Evolutionary conservation across 2,797 vertebrate species (phyloP), one percentile per base, ranked within the genome.

Genomic region (Alfaro cultratus): DNA sequence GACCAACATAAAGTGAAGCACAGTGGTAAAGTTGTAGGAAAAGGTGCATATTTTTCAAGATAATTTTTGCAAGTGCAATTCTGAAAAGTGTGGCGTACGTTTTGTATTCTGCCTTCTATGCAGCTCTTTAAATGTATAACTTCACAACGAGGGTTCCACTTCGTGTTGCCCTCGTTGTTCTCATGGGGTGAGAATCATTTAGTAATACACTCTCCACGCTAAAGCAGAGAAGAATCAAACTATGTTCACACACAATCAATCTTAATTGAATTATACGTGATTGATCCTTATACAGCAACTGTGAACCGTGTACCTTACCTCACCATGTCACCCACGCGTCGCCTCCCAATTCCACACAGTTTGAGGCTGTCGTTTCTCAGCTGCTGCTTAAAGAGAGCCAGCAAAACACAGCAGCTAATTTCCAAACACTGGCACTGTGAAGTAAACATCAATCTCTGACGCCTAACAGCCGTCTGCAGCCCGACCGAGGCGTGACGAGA

Each of bases 371-470:
- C 1, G 46, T 29, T 79, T 62, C 68, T 60, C 51, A 64, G 31
- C 70, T 47, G 74, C 9, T 43, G 26, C 6, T 64, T 46, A 72
- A 83, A 81, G 15, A 75, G 43, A 34, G 31, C 73, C 60, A 70
- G 26, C 76, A 81, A 74, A 89, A 80, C 84, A 71, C 0, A 36
- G 12, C 73, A 72, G 12, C 16, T 62, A 1, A 57, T 31, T 45
- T 41, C 68, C 67, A n/a, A 83, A 91, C 41, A 55, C n/a, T 45
- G 3, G 15, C 34, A 78, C 23, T 15, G 76, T 15, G 76, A 82
- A 73, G 68, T 76, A 82, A 82, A 39, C 82, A 88, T 88, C 64
- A 83, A 85, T 90, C 83, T 78, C 43, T 29, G 43, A 76, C 76
- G 57, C 34, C 36, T 34, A 84, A 76, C 73, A 79, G 83, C 60